A percentile compares a stretch with the other conserved stretches of the same genome.
phyloP scores from a whole-genome alignment of 1,140 invertebrate species.

The Calliphora vicina region DNA sequence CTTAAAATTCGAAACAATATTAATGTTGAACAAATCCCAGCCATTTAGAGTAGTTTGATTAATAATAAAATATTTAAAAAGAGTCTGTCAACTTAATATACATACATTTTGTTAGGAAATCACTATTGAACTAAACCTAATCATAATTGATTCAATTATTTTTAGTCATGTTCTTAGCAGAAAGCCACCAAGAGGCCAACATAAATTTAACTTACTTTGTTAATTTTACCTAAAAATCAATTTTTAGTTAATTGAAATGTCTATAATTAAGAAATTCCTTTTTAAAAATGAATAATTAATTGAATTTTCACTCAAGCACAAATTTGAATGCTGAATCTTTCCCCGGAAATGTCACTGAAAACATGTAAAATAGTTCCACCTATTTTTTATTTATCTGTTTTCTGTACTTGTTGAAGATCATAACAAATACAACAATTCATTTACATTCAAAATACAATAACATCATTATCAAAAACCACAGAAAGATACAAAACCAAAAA shows the following conservation, averaged over 20 bases:
- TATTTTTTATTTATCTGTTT: background rate
- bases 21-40: too few species aligned
- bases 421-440: background rate
- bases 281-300: constrained; percentile 22
- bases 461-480: background rate
- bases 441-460: background rate
- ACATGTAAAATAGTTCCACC: constrained; percentile 6
- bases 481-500: background rate
- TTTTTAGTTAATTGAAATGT: background rate
- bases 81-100: too few species aligned
- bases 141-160: too few species aligned
- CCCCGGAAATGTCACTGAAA: background rate
- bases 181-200: too few species aligned
- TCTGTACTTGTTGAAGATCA: background rate
- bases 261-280: background rate
- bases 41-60: too few species aligned
- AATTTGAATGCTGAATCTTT: background rate
- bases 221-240: background rate
- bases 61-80: too few species aligned
- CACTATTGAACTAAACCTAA: too few species aligned
- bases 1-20: too few species aligned
- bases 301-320: constrained; percentile 25
- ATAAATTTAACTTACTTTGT: too few species aligned
- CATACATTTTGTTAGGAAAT: too few species aligned
- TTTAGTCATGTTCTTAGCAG: too few species aligned